Percentiles rank a stretch among this genome's conserved stretches.
Evolutionary conservation across 2,113 vertebrate species (phyloP).

Genomic region (Falcunculus frontatus): DNA sequence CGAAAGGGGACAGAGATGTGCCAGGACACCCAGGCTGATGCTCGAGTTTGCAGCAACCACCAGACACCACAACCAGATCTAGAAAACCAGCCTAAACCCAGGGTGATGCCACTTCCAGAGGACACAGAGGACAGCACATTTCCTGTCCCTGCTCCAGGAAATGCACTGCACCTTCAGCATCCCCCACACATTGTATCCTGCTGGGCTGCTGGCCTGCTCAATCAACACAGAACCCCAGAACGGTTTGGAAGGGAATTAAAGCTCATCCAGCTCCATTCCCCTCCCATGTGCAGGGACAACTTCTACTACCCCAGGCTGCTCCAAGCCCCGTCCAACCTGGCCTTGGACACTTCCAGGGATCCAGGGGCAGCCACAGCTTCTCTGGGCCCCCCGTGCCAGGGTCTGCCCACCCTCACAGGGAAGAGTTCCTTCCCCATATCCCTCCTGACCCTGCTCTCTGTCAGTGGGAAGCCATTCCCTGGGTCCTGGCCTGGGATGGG

Average conservation of each 20-base stretch:
- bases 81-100: neutral
- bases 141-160: neutral
- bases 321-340: fast-evolving
- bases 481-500: neutral
- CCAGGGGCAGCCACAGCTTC: neutral
- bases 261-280: fast-evolving
- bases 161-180: neutral
- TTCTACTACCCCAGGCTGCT: fast-evolving
- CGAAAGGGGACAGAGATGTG: too few species aligned
- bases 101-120: neutral
- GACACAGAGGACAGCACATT: too few species aligned
- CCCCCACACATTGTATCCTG: fast-evolving
- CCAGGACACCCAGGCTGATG: neutral
- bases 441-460: fast-evolving
- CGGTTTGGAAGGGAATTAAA: neutral
- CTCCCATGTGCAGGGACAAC: neutral
- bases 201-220: neutral
- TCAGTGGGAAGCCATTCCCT: neutral
- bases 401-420: fast-evolving
- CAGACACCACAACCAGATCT: fast-evolving
- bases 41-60: fast-evolving
- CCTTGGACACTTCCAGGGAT: neutral
- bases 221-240: neutral
- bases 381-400: neutral
- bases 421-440: fast-evolving